Percentiles rank a stretch among this genome's conserved stretches.
These are phyloP conservation scores for Holothuria leucospilota DNA, from an alignment of 53 echinoderm and acorn worm species.

Conservation along the genomic window DNA sequence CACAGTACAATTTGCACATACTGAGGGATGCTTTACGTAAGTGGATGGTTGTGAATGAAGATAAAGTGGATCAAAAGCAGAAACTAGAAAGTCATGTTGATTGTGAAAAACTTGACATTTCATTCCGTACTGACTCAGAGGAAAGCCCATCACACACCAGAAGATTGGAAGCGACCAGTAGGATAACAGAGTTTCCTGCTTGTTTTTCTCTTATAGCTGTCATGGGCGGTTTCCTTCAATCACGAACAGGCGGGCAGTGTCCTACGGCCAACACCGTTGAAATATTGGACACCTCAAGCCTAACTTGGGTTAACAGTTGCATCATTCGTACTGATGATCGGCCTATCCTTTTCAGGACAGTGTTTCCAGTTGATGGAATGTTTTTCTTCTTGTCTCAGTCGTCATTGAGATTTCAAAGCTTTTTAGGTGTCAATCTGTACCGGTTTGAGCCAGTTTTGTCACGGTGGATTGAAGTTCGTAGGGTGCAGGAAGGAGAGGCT, in stretches of 20 bases:
- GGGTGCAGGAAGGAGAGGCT: not conserved
- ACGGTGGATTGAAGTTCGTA: not conserved
- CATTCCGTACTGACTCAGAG: not conserved
- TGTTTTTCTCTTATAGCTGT: constrained; percentile 34
- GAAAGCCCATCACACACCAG: not conserved
- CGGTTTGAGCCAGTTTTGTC: constrained; percentile 23
- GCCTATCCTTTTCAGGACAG: constrained; percentile 27
- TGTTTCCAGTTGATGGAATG: constrained; percentile 15
- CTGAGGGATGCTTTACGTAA: constrained; percentile 22
- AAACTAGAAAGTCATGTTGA: constrained; percentile 29
- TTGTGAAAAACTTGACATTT: not conserved
- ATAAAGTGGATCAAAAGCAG: not conserved
- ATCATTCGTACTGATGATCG: not conserved
- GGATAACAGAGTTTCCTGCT: not conserved
- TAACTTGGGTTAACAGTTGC: constrained; percentile 14
- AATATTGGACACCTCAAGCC: constrained; percentile 32
- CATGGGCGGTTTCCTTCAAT: constrained; percentile 39
- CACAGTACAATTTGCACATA: not conserved
- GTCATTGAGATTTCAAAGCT: not conserved
- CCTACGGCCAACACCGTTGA: constrained; percentile 34
- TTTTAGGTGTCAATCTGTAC: not conserved
- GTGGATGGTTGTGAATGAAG: constrained; percentile 22
- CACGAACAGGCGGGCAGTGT: constrained; percentile 19
- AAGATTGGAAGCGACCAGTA: not conserved
- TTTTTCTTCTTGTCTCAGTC: constrained; percentile 13